Evolutionary conservation across 2,113 vertebrate genomes (phyloP).

Genomic region (Pardalotus punctatus): DNA sequence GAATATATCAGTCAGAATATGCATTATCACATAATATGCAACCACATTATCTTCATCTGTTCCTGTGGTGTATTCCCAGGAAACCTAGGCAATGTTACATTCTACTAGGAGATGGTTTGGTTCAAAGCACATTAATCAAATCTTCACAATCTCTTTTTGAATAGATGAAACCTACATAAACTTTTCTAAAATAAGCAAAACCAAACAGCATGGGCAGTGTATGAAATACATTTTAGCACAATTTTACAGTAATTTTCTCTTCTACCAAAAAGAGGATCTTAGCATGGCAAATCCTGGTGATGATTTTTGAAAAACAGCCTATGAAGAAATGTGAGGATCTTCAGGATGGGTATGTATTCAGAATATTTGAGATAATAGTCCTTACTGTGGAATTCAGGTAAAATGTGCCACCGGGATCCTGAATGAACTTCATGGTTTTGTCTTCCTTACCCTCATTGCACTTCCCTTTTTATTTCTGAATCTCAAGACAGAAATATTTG

Average conservation of each 20-base stretch:
- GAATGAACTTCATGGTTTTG: neutral
- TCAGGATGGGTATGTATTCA: neutral
- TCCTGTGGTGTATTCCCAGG: neutral
- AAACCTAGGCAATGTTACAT: neutral
- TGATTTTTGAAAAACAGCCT: neutral
- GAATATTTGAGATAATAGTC: neutral
- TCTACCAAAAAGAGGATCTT: neutral
- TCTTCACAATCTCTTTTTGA: neutral
- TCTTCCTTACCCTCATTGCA: neutral
- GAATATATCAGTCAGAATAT: constrained; percentile 19
- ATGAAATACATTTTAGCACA: neutral
- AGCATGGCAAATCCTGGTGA: neutral
- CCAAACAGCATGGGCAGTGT: neutral
- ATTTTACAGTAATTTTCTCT: neutral
- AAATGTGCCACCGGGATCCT: neutral
- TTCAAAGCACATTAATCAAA: neutral
- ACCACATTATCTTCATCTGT: neutral
- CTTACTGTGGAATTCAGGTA: neutral
- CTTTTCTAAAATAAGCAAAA: constrained; percentile 22
- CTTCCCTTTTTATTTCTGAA: neutral
- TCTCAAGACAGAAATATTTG: neutral
- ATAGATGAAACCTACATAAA: neutral
- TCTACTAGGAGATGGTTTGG: neutral
- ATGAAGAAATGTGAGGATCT: neutral
- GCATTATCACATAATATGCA: constrained; percentile 14